phyloP scores from a whole-genome alignment of 2,113 vertebrate genomes.

The Cheilinus undulatus region DNA sequence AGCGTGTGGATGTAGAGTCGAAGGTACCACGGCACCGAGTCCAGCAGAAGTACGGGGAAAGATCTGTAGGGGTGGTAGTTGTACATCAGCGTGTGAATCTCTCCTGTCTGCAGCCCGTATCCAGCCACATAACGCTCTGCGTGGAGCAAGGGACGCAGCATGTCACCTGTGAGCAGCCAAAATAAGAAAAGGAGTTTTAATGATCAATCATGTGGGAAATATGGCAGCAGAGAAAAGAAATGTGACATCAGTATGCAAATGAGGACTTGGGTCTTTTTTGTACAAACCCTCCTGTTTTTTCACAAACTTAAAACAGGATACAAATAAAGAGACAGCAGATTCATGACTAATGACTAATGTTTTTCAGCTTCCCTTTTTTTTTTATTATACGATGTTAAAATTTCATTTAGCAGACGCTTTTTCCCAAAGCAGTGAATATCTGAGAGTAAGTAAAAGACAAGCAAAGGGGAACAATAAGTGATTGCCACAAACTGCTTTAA shows the following conservation, averaged over 20 bases:
- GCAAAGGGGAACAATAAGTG: no score
- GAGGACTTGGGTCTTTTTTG: background rate
- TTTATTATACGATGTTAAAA: no score
- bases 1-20: conserved; percentile 96
- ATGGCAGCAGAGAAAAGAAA: background rate
- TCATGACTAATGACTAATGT: background rate
- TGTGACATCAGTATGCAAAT: background rate
- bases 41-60: conserved; percentile 93
- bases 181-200: background rate
- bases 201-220: background rate
- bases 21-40: conserved; percentile 96
- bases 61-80: conserved; percentile 94
- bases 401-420: no score
- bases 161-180: conserved; percentile 78
- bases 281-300: background rate
- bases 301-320: background rate
- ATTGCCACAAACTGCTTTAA: no score
- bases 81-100: conserved; percentile 93
- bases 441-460: no score
- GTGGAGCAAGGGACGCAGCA: conserved; percentile 87
- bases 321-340: background rate
- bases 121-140: conserved; percentile 94
- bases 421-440: no score
- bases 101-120: conserved; percentile 92
- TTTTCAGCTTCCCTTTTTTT: no score